Conservation (phyloP, 2,113 vertebrate genomes). For the Heloderma charlesbogerti region DNA sequence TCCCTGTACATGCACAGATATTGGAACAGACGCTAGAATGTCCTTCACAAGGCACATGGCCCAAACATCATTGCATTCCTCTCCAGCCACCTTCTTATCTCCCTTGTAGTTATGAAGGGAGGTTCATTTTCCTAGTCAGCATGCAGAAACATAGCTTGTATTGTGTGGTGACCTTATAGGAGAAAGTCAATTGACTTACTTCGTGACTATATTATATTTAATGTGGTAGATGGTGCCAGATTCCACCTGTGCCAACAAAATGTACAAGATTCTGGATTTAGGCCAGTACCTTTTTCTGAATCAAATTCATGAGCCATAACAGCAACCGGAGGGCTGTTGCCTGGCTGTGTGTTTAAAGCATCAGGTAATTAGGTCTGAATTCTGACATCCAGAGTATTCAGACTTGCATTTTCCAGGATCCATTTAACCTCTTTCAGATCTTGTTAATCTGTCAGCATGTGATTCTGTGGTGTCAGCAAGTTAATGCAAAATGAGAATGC, state of each 20-base stretch:
- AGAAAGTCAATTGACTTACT: slow-evolving; percentile 8
- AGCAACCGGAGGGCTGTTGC: neutral
- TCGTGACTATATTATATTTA: slow-evolving; percentile 7
- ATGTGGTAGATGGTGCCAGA: slow-evolving; percentile 31
- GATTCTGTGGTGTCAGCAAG: slow-evolving; percentile 12
- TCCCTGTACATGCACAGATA: neutral
- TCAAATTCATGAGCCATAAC: slow-evolving; percentile 32
- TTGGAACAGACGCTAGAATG: neutral
- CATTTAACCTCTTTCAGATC: neutral
- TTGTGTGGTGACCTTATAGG: slow-evolving; percentile 15
- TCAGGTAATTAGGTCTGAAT: neutral
- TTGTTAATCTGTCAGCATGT: slow-evolving; percentile 2
- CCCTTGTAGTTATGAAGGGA: slow-evolving; percentile 16
- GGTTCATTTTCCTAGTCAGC: neutral
- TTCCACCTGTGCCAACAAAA: slow-evolving; percentile 22
- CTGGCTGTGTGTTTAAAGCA: slow-evolving; percentile 33
- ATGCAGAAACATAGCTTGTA: slow-evolving; percentile 30
- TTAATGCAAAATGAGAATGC: fast-evolving
- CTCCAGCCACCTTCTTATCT: slow-evolving; percentile 35
- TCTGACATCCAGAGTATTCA: neutral
- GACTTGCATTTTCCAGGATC: slow-evolving; percentile 8
- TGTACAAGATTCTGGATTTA: slow-evolving; percentile 43
- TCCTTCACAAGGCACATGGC: neutral
- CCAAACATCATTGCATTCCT: slow-evolving; percentile 19
- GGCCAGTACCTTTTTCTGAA: neutral